Base-by-base conservation (phyloP, 2,888 invertebrate genomes). In the Dysmachus trigonus region DNA sequence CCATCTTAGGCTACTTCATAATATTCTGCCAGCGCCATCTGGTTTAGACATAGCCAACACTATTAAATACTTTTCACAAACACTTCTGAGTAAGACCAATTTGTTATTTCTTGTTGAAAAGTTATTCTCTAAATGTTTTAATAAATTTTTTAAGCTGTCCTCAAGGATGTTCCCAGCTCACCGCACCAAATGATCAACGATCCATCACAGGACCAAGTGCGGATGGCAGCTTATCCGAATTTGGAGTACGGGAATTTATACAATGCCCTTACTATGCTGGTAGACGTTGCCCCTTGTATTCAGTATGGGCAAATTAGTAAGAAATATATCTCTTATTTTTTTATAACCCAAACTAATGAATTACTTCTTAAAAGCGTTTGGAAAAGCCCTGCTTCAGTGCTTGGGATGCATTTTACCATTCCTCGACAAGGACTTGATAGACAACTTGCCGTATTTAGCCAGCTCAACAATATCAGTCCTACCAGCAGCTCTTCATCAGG, bases 41-140 rank as follows among this genome's bases (percentile, higher is more conserved):
- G 99, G 99, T 88, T 94, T 96, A 88, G 99, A 99, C 92, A 97
- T 99, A 92, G 98, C 98, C 88, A 98, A 98, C 93, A 99, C 98
- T 86, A 95, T 99, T 90, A 98, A 99, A 92, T 99, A 98, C 93
- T 99, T 99, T 93, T 98, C 98, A 76, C 98, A 98, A 93, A 98
- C 98, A 71, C 94, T 99, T 88, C 94, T 99, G 89, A 97, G 99
- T 99, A 94, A 95, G 2, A 38, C 15, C 3, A 71, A 83, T 35
- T 62, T 35, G 38, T n/a, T 62, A 7, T 74, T 73, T 22, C n/a
- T 27, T 13, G 7, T 2, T n/a, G 10, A 38, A 35, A 83, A 22
- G 7, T 83, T 38, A 77, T 38, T 22, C 18, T 22, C 10, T 15
- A n/a, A 8, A 18, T 0, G 1, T 41, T 41, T 53, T 76, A 30